Percentiles rank a stretch among this genome's conserved stretches.
Conservation (phyloP, 2,113 vertebrate genomes). For the Maccullochella peelii region DNA sequence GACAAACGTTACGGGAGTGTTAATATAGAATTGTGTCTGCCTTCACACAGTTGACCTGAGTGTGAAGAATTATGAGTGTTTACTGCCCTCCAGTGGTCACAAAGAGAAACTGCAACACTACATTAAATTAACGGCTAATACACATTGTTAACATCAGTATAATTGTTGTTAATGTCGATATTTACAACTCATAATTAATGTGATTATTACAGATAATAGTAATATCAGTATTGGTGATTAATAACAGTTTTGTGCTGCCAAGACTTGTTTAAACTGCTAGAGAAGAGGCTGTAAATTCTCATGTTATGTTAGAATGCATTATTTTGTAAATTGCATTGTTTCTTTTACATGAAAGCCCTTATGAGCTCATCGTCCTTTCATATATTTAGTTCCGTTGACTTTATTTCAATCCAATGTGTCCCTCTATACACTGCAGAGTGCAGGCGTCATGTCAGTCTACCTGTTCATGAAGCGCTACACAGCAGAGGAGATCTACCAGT, state of each 20-base stretch:
- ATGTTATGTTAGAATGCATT: neutral
- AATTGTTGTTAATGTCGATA: neutral
- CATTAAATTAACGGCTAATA: neutral
- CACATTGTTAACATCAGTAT: neutral
- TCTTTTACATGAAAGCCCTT: neutral
- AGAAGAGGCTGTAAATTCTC: neutral
- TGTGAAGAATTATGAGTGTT: neutral
- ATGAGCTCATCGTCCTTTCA: neutral
- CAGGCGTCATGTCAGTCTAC: conserved; percentile 90
- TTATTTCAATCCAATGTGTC: neutral
- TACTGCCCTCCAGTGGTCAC: conserved; percentile 28
- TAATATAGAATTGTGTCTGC: neutral
- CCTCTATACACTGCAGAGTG: conserved; percentile 78
- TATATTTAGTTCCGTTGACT: neutral
- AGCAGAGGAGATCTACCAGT: conserved; percentile 86
- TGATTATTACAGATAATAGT: too few relatives aligned
- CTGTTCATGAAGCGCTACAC: conserved; percentile 92
- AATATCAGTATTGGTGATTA: neutral
- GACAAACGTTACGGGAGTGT: neutral
- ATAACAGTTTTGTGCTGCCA: neutral
- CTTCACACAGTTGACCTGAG: neutral
- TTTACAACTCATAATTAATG: neutral
- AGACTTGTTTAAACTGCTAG: neutral
- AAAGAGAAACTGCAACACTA: neutral
- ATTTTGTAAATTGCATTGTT: neutral